Evolutionary conservation across 30 jellyfish, hydroid and myxozoan genomes (phyloP).

Genomic region (Rhopilema esculentum): DNA sequence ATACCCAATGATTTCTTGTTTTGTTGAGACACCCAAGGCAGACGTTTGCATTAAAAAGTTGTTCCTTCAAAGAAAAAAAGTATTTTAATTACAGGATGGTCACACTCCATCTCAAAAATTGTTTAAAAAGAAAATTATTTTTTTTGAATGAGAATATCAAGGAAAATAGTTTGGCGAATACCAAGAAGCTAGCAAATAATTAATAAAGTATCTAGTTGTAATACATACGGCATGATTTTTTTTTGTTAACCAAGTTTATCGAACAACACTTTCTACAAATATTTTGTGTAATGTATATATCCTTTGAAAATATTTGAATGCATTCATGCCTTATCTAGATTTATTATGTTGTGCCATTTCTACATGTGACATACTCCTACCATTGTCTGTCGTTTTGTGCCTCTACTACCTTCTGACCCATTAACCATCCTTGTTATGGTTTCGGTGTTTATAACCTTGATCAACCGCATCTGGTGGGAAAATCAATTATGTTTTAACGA

Average conservation of each 20-base stretch:
- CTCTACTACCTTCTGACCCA: slow-evolving; percentile 12
- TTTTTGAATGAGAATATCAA: not conserved
- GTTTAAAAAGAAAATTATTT: not conserved
- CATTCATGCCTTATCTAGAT: not conserved
- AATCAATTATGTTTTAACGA: not conserved
- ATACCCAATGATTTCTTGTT: not conserved
- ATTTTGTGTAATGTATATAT: not conserved
- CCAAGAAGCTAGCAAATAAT: not conserved
- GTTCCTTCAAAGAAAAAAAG: not conserved
- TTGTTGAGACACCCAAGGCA: slow-evolving; percentile 8
- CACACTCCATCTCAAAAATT: not conserved
- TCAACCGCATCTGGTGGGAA: slow-evolving; percentile 1
- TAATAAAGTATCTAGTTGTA: not conserved
- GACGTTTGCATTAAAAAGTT: slow-evolving; percentile 15
- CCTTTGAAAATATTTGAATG: not conserved
- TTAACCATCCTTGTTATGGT: slow-evolving; percentile 3
- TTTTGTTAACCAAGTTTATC: not conserved
- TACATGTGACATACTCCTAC: not conserved
- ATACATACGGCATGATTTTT: not conserved
- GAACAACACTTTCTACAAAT: not conserved
- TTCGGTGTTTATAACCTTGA: not conserved
- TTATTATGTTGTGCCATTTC: not conserved
- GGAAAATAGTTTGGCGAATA: not conserved
- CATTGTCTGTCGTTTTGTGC: slow-evolving; percentile 10
- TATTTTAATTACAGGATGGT: not conserved